Percentiles rank a stretch among this genome's conserved stretches.
These are phyloP conservation scores for Geotrupes spiniger DNA, from an alignment of 2,888 invertebrate species.

Conservation along the genomic window DNA sequence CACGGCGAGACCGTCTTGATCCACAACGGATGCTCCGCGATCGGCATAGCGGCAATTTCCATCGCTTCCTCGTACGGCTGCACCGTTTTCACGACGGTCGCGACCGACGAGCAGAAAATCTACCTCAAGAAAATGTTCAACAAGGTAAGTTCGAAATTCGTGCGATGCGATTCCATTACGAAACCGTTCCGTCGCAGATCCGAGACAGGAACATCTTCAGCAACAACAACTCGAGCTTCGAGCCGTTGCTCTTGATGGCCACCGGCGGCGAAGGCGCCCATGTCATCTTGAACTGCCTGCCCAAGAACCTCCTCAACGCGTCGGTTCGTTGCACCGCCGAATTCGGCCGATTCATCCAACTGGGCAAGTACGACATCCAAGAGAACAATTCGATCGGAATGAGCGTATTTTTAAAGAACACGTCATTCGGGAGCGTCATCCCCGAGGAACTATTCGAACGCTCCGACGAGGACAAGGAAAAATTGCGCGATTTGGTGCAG, in stretches of 20 bases:
- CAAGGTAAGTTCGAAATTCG: conserved; percentile 36
- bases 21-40: conserved; percentile 60
- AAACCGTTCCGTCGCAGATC: conserved; percentile 33
- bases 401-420: conserved; percentile 71
- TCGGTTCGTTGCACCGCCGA: conserved; percentile 60
- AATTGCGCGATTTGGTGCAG: conserved; percentile 57
- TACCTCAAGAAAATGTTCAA: conserved; percentile 41
- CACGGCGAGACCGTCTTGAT: conserved; percentile 53
- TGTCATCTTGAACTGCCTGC: conserved; percentile 83
- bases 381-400: conserved; percentile 68
- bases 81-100: conserved; percentile 62
- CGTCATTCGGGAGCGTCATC: conserved; percentile 76
- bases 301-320: conserved; percentile 82
- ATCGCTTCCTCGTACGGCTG: conserved; percentile 60
- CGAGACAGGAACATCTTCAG: conserved; percentile 40
- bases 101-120: conserved; percentile 47
- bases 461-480: conserved; percentile 54
- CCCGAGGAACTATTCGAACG: conserved; percentile 65
- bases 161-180: not conserved
- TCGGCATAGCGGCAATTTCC: conserved; percentile 70
- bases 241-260: conserved; percentile 73
- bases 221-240: conserved; percentile 68
- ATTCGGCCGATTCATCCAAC: conserved; percentile 75
- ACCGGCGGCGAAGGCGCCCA: conserved; percentile 89
- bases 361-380: conserved; percentile 79